Evolutionary conservation across 2,888 invertebrate species (phyloP), one percentile per base, ranked within the genome.

Genomic region (Tenthredo mesomela): DNA sequence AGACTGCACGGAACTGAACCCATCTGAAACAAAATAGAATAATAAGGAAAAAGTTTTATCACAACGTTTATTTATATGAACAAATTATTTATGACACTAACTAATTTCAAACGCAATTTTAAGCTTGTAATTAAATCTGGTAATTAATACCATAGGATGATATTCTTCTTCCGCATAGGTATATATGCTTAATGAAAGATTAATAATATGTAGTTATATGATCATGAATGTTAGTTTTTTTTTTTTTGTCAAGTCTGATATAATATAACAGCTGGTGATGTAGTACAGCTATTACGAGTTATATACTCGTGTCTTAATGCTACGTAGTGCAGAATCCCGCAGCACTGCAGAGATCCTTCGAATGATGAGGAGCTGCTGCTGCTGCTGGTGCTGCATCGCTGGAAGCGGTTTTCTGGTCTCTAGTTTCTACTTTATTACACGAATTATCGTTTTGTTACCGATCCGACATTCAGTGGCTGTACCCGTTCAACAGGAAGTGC

Each of bases 11-110:
- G 85, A 78, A 87, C 86, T 88, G 91, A 91, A 89, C 91, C 91
- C 93, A 93, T 93, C 93, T 93, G 90, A 73, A 92, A 92, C 86
- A 87, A 78, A 61, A 80, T 18, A 21, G n/a, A n/a, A n/a, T n/a
- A n/a, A n/a, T n/a, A 43, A 43, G 21, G 21, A 80, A 4, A 25
- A 37, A n/a, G n/a, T 2, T 73, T 73, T 12, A 54, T 77, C 18
- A 4, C 50, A 54, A 9, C 10, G 77, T 1, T 77, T 6, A 61
- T 61, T 61, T 61, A 61, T 61, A n/a, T n/a, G n/a, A 10, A 10
- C 12, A 25, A 25, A 12, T 25, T 25, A 12, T 25, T 25, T 10
- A 25, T 3, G 21, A 50, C 5, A 18, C 43, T 12, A 9, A 7
- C n/a, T 25, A 21, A 29, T 33, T 67, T 67, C 3, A 15, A 33